Evolutionary conservation across 2,113 vertebrate genomes (phyloP), one percentile per base, ranked within the genome.

Genomic region (Megaceryle torquata): DNA sequence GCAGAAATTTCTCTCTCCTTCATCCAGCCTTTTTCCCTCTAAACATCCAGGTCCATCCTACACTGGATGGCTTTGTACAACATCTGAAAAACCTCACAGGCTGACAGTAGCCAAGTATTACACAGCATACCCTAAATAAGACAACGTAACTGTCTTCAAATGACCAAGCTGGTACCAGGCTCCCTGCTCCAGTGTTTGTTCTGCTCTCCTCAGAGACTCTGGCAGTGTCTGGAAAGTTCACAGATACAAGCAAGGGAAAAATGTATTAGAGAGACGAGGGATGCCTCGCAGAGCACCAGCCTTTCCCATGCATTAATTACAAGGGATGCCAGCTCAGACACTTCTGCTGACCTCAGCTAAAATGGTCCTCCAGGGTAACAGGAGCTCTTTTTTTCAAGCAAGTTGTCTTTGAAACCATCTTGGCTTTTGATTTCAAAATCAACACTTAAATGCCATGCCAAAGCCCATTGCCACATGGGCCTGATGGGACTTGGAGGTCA

Each of bases 371-470:
- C 54, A 84, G 44, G 33, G 12, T 79, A 69, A 78, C 15, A 51
- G 44, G 24, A 3, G 4, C 19, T 57, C 21, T 81, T 86, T 95
- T 87, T 76, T 95, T 87, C 72, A 87, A 82, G 54, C 41, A 90
- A 80, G 19, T 11, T 74, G 31, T 39, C 35, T 93, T 90, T 90
- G 48, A 82, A 87, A 89, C 7, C 15, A 48, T 54, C 84, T 83
- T 37, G 69, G 14, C 39, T 89, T 94, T 89, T 89, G 63, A 75
- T 43, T 91, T 93, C 51, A 86, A 84, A 93, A 82, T 82, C 43
- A 70, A 13, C 59, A 54, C n/a, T 86, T 74, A 86, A 80, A 82
- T 54, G 19, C 33, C 25, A n/a, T 71, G 89, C 28, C n/a, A 71
- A 92, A 80, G 15, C 25, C 25, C 37, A 16, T 22, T 51, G 33